Evolutionary conservation across 1,140 invertebrate species (phyloP).

Genomic region (Drosophila dunni): DNA sequence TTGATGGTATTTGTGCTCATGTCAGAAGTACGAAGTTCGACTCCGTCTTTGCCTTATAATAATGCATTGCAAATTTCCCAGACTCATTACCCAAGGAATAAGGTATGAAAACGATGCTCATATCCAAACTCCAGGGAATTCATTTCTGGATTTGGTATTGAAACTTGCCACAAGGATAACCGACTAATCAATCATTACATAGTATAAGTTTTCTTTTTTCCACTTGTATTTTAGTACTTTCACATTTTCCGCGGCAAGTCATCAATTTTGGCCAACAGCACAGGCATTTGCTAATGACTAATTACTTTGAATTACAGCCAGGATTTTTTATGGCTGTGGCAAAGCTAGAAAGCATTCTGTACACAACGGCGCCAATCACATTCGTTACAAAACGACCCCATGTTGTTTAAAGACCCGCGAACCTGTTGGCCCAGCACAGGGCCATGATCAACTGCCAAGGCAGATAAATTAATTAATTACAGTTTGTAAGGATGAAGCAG

Average conservation of each 20-base stretch:
- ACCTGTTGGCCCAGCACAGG: conserved; percentile 8
- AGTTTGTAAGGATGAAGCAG: conserved; percentile 14
- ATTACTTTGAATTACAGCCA: conserved; percentile 58
- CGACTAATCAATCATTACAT: conserved; percentile 4
- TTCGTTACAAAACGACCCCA: conserved; percentile 51
- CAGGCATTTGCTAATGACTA: conserved; percentile 60
- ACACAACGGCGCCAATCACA: conserved; percentile 29
- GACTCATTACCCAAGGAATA: conserved; percentile 38
- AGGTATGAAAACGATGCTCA: conserved; percentile 25
- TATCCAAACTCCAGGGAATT: too few relatives aligned
- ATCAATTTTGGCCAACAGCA: conserved; percentile 17
- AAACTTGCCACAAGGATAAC: background rate
- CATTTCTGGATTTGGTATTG: too few relatives aligned
- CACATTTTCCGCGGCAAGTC: background rate
- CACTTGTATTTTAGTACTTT: background rate
- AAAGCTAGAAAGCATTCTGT: conserved; percentile 1
- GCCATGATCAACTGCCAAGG: conserved; percentile 54
- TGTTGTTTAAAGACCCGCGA: conserved; percentile 52
- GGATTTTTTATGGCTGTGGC: conserved; percentile 41
- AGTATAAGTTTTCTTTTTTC: background rate
- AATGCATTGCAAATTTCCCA: conserved; percentile 55
- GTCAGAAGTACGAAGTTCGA: conserved; percentile 33
- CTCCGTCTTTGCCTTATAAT: conserved; percentile 43
- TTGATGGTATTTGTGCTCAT: conserved; percentile 55
- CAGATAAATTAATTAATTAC: conserved; percentile 66